phyloP scores from a whole-genome alignment of 2,888 invertebrate species.

The Eustalomyia histrio region DNA sequence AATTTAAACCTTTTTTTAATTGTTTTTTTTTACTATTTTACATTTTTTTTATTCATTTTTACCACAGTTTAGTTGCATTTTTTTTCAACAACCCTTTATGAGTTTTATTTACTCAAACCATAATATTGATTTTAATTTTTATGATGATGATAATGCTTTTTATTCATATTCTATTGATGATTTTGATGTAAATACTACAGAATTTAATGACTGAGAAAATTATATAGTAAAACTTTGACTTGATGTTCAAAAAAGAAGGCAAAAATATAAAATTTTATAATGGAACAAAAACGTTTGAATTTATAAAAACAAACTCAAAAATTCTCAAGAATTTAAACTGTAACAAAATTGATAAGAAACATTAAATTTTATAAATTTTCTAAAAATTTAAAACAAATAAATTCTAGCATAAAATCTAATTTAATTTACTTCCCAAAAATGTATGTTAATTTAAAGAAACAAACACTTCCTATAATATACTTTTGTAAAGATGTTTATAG shows the following conservation, averaged over 20 bases:
- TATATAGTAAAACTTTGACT: conserved; percentile 1
- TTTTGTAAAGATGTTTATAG: neutral
- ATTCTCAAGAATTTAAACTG: neutral
- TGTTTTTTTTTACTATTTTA: no score
- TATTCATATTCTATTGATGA: neutral
- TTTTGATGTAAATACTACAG: neutral
- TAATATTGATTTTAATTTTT: neutral
- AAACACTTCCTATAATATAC: neutral
- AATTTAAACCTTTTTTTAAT: no score
- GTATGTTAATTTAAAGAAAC: neutral
- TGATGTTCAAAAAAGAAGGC: neutral
- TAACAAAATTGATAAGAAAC: neutral
- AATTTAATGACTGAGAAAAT: conserved; percentile 19
- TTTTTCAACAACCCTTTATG: no score
- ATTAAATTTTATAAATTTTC: neutral
- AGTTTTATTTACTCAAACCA: neutral
- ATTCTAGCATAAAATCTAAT: neutral
- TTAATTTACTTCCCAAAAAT: neutral
- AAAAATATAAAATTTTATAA: neutral
- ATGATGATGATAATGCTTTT: neutral
- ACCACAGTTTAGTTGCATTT: no score
- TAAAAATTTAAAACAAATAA: neutral
- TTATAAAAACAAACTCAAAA: neutral
- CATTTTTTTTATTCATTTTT: no score
- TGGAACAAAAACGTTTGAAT: neutral